These are phyloP conservation scores for Spea multiplicata DNA, from an alignment of 2,113 vertebrate species.

Conservation along the genomic window DNA sequence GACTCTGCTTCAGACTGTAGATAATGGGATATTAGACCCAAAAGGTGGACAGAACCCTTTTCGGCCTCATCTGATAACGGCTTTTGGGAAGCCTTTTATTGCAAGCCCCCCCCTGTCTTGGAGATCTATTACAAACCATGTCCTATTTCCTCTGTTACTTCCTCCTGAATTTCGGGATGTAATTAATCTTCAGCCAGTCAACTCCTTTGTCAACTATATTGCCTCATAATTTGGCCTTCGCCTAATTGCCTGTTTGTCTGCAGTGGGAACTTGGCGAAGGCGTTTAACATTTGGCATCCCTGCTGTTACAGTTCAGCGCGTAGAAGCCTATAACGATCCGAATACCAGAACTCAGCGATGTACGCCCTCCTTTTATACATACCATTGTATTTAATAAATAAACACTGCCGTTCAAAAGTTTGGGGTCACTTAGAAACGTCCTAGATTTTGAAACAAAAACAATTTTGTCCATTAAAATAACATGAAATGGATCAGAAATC, in stretches of 20 bases:
- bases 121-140: conserved; percentile 17
- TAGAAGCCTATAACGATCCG: not conserved
- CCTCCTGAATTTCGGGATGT: conserved; percentile 44
- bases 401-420: no score
- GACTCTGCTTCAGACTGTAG: no score
- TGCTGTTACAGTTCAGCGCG: conserved; percentile 2
- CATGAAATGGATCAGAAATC: no score
- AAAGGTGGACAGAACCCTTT: no score
- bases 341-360: no score
- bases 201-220: conserved; percentile 40
- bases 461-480: no score
- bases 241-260: conserved; percentile 32
- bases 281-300: conserved; percentile 21
- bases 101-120: not conserved
- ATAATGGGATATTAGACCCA: no score
- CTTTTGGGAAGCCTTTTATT: conserved; percentile 9
- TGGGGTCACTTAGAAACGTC: no score
- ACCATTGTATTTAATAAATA: not conserved
- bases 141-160: conserved; percentile 41
- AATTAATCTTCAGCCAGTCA: conserved; percentile 30
- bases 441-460: no score
- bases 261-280: not conserved
- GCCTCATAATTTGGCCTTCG: conserved; percentile 32
- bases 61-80: not conserved
- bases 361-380: not conserved